Evolutionary conservation across 2,113 vertebrate species (phyloP), one percentile per base, ranked within the genome.

Genomic region (Hiodon alosoides): DNA sequence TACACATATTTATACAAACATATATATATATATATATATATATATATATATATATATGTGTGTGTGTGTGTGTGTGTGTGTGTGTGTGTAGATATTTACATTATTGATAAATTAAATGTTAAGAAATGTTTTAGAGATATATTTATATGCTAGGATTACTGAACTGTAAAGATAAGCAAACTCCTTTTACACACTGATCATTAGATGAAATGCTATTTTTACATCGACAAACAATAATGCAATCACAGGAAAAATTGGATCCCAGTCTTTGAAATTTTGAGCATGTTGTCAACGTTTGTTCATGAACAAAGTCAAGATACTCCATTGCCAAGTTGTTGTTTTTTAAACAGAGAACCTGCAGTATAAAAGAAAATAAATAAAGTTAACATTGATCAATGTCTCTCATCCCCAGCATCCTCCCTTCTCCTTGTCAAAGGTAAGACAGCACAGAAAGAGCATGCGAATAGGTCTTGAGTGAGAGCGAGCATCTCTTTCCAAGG

Each of bases 1-100:
- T 14, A 71, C 69, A 71, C 54, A 75, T 55, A 69, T 69, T 53
- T 51, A 69, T 69, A 59, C 57, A 71, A 57, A 71, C 46, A 70
- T 55, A 55, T 17, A 70, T 70, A 14, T 17, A 70, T 52, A 55
- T 31, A 70, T 54, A 74, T 67, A 46, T 67, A 48, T 16, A 67
- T 75, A 75, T 75, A 17, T 68, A 50, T 59, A 16, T 71, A 14
- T 1, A 14, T 9, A 14, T 59, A 59, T 59, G 7, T 61, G 16
- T 14, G 14, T 71, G 59, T 13, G 31, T 31, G 31, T 31, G 31
- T 31, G 31, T 31, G 31, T 31, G 31, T 31, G 31, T 31, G 31
- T 31, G 31, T 31, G 31, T 31, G 31, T 31, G 31, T 2, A 31
- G 31, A 31, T 31, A 31, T 31, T 1, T 31, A 31, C 31, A 31